Evolutionary conservation across 92 coral and sea anemone species (phyloP), one percentile per base, ranked within the genome.

Genomic region (Scolanthus callimorphus): DNA sequence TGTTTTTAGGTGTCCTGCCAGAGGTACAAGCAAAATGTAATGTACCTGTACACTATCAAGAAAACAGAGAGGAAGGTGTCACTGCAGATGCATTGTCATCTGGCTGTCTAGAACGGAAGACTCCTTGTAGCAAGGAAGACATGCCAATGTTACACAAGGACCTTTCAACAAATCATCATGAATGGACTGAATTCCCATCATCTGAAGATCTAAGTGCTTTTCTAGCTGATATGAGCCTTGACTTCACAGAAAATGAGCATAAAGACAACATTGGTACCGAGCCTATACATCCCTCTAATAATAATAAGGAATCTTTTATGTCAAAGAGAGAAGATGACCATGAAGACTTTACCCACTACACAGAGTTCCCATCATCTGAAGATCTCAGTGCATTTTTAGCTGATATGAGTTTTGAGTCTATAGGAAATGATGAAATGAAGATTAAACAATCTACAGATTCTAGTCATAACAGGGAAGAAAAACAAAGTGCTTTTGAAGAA

Each of bases 201-300:
- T 74, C 84, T 2, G 91, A 79, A 47, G 85, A 79, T 43, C 68
- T 86, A 15, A 77, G 86, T 47, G 64, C 69, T 28, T 83, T 82
- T 20, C 70, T 86, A 21, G 77, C 83, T 20, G 83, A 90, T 65
- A 24, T 85, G 60, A 73, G 51, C 25, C 25, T 79, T 29, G 85
- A 81, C 30, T 43, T 9, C 3, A 12, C 8, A 23, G 23, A 27
- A 29, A 34, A 34, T 34, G 41, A 34, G 15, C 6, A 34, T 6
- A 34, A 15, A 39, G 26, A 38, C 20, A n/a, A 31, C 20, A 28
- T 2, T 25, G 55, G 12, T 51, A 34, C 29, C 11, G 46, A 25
- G 17, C 57, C 12, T 17, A 3, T 4, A 17, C 2, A 1, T 24
- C 2, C 26, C 9, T 26, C 13, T 4, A 28, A 17, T 15, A 17